phyloP scores from a whole-genome alignment of 2,113 vertebrate species.

The Thalassoma bifasciatum region DNA sequence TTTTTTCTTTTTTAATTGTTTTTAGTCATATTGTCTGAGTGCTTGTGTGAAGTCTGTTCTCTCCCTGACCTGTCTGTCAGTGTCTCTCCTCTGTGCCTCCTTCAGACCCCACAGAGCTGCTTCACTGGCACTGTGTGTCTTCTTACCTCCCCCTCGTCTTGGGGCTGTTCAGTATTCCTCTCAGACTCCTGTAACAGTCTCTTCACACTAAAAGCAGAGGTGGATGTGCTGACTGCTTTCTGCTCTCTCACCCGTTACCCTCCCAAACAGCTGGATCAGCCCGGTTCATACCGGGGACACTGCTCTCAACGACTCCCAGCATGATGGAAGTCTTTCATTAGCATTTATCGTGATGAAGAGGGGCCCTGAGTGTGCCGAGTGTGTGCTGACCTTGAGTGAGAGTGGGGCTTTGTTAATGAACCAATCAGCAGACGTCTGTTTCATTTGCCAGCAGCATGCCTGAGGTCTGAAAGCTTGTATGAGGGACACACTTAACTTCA shows the following conservation, averaged over 20 bases:
- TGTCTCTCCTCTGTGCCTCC: not conserved
- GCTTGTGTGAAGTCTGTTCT: too few relatives aligned
- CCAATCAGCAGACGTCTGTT: conserved; percentile 52
- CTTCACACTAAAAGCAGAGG: conserved; percentile 4
- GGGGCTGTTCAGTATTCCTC: conserved; percentile 32
- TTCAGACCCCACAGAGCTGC: not conserved
- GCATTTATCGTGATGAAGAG: conserved; percentile 37
- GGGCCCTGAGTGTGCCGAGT: conserved; percentile 23
- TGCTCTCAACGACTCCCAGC: conserved; percentile 33
- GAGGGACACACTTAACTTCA: too few relatives aligned
- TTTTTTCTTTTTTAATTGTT: too few relatives aligned
- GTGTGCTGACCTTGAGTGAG: conserved; percentile 60
- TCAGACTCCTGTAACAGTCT: conserved; percentile 31
- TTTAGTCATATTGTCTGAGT: too few relatives aligned
- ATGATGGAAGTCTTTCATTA: conserved; percentile 54
- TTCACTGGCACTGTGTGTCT: not conserved
- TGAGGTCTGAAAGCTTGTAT: conserved; percentile 9
- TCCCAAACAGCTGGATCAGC: conserved; percentile 42
- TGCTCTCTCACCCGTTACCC: conserved; percentile 35
- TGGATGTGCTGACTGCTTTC: conserved; percentile 49
- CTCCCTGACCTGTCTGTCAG: not conserved
- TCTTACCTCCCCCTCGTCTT: conserved; percentile 1
- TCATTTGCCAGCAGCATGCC: conserved; percentile 7
- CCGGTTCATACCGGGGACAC: conserved; percentile 50
- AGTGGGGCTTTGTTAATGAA: conserved; percentile 47